Evolutionary conservation across 35 echinoderm and acorn worm species (phyloP).

Genomic region (Ophioderma brevispina): DNA sequence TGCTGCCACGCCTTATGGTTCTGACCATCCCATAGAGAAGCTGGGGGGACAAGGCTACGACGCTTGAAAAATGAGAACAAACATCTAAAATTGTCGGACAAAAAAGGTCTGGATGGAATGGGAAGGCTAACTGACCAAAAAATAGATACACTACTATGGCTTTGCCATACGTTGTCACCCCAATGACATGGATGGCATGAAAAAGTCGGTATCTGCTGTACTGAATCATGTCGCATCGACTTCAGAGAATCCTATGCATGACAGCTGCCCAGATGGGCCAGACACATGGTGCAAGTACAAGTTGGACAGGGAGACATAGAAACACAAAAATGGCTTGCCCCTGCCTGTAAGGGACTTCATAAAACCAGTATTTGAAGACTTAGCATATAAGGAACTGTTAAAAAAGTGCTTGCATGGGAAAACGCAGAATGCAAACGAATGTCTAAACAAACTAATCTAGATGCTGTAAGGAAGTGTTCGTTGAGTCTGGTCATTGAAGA

Average conservation of each 20-base stretch:
- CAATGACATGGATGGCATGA: background rate
- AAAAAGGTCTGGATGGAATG: background rate
- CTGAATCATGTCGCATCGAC: background rate
- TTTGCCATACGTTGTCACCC: background rate
- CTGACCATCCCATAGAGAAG: background rate
- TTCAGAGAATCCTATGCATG: background rate
- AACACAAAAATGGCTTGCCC: no score
- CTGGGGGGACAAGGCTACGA: background rate
- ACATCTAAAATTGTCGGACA: background rate
- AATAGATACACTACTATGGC: background rate
- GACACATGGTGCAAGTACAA: background rate
- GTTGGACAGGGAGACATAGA: background rate
- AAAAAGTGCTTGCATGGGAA: no score
- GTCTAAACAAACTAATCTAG: no score
- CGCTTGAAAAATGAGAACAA: no score
- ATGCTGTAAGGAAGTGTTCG: no score
- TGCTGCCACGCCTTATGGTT: background rate
- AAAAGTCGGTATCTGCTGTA: background rate
- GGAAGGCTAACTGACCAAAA: background rate
- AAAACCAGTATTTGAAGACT: no score
- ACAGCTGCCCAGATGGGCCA: background rate
- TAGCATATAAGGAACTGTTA: no score
- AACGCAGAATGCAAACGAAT: no score
- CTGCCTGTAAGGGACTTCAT: no score
- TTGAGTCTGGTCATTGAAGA: no score